Evolutionary conservation across 2,113 vertebrate species (phyloP).

Genomic region (Taurulus bubalis): DNA sequence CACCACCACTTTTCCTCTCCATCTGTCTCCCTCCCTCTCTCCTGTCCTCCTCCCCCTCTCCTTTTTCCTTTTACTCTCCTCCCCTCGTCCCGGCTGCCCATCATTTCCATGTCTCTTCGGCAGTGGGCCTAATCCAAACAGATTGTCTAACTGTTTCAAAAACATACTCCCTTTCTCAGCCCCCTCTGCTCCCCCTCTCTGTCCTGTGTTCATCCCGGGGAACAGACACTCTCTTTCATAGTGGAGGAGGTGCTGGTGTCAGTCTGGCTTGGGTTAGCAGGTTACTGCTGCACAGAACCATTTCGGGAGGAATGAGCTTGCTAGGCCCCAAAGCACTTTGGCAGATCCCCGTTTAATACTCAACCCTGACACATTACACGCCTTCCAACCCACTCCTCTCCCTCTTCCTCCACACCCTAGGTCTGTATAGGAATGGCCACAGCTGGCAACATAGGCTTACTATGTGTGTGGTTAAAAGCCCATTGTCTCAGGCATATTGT

Average conservation of each 20-base stretch:
- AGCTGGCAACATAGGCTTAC: conserved; percentile 61
- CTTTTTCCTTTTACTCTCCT: conserved; percentile 72
- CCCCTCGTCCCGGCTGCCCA: conserved; percentile 66
- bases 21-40: conserved; percentile 68
- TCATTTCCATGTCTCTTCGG: conserved; percentile 76
- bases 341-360: conserved; percentile 76
- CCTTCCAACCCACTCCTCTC: conserved; percentile 25
- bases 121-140: conserved; percentile 79
- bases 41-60: conserved; percentile 37
- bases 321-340: conserved; percentile 73
- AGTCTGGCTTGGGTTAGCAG: conserved; percentile 75
- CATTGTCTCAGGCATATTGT: conserved; percentile 73
- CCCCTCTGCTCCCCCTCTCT: conserved; percentile 53
- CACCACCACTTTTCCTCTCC: conserved; percentile 69
- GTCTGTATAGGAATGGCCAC: conserved; percentile 68
- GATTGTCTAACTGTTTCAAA: conserved; percentile 83
- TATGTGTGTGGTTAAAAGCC: conserved; percentile 57
- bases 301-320: conserved; percentile 64
- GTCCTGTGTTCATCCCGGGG: conserved; percentile 58
- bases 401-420: conserved; percentile 29
- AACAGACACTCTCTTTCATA: conserved; percentile 79
- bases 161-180: conserved; percentile 72
- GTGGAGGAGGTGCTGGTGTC: conserved; percentile 71
- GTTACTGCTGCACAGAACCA: conserved; percentile 69
- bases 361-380: conserved; percentile 66